Base-by-base conservation (phyloP, 2,888 invertebrate species). In the Harmothoe impar region DNA sequence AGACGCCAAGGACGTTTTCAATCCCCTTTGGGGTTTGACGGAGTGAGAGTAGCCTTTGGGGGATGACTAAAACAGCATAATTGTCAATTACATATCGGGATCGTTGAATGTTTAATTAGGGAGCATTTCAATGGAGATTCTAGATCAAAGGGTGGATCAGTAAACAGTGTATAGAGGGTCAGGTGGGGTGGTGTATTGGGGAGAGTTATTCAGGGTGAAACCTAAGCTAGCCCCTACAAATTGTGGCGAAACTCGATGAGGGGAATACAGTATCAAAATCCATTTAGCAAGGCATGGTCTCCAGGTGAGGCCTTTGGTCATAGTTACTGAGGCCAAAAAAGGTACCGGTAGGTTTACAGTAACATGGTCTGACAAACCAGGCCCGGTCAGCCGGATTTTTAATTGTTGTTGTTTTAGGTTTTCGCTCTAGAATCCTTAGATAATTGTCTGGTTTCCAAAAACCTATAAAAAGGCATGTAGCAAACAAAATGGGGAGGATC, bases 1-100 rank as follows among this genome's bases (percentile, higher is more conserved):
- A 84, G 43, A 35, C 43, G 84, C 43, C 84, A 3, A 17, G 29
- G 84, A 51, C 23, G 84, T 72, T 72, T 72, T 72, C 72, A 72
- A 72, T 72, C 25, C 72, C 72, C 72, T 23, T 29, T 15, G 72
- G 72, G 72, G 31, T 29, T 23, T 15, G 29, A 72, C 29, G 72
- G 25, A 72, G 29, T 29, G 72, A 29, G 25, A n/a, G 72, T 15
- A 15, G 72, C 15, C 72, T 51, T 15, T 35, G 33, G 84, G 17
- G n/a, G 84, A 33, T 33, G 84, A 33, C 35, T 84, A 84, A 84
- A 84, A 84, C 84, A 51, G 84, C 84, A 84, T 84, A 84, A 23
- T 84, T 84, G 84, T 84, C 51, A 51, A 84, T 72, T 84, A 84
- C 51, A 84, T 84, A 51, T 84, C 0, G 84, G 23, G 25, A 84